These are phyloP conservation scores for Holotrichia oblita DNA, from an alignment of 1,140 invertebrate species.

Conservation along the genomic window DNA sequence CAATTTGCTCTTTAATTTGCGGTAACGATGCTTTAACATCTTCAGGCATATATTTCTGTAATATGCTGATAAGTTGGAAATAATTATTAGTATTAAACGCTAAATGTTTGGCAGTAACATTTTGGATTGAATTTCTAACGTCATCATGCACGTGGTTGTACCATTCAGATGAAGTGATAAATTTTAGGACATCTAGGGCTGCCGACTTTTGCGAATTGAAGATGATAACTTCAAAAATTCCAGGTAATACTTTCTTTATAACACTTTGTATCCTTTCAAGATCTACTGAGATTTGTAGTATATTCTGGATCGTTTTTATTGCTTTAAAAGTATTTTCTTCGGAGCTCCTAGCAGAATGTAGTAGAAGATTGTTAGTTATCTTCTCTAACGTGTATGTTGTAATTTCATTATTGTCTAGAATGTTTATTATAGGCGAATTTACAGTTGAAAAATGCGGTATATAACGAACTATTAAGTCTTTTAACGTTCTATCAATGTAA, in stretches of 20 bases:
- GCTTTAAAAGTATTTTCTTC: constrained; percentile 55
- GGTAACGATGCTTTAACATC: constrained; percentile 49
- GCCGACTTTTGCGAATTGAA: constrained; percentile 52
- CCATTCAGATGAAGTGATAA: constrained; percentile 46
- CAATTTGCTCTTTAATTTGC: constrained; percentile 51
- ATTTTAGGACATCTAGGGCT: constrained; percentile 50
- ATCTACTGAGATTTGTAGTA: constrained; percentile 48
- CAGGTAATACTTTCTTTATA: constrained; percentile 49
- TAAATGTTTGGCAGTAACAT: constrained; percentile 55
- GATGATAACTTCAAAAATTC: constrained; percentile 56
- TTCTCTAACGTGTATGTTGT: constrained; percentile 53
- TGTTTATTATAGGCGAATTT: constrained; percentile 53
- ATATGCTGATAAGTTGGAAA: constrained; percentile 54
- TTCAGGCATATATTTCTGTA: constrained; percentile 53
- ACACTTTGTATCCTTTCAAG: constrained; percentile 45
- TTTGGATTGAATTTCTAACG: constrained; percentile 46
- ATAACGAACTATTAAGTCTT: constrained; percentile 56
- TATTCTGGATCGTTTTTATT: constrained; percentile 52
- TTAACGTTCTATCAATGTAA: constrained; percentile 55
- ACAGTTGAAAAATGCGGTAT: constrained; percentile 53
- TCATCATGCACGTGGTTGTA: constrained; percentile 48
- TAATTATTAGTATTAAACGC: constrained; percentile 55
- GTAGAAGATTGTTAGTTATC: constrained; percentile 52
- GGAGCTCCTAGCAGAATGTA: constrained; percentile 49
- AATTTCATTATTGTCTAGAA: constrained; percentile 44